Evolutionary conservation across 1,140 invertebrate genomes (phyloP), one percentile per base, ranked within the genome.

Genomic region (Cataglyphis hispanica): DNA sequence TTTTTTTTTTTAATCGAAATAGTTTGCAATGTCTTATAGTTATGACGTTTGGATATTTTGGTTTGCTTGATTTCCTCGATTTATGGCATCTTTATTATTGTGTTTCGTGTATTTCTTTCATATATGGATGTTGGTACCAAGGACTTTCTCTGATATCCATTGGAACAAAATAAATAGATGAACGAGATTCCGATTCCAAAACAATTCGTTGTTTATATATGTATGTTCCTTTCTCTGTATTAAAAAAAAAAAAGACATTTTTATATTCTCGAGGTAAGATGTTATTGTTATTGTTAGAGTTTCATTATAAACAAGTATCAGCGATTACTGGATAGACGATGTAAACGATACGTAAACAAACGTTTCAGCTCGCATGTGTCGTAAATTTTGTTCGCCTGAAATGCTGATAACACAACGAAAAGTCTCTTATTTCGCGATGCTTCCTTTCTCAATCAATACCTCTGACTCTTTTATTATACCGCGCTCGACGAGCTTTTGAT

Each of bases 281-380:
- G 81, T 58, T 81, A 81, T 80, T 76, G 46, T 74, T 69, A 63
- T 80, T 76, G 46, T 74, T 69, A 63, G 81, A 46, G 7, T 37
- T 22, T 16, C 66, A n/a, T 19, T 78, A 72, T 86, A 70, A 56
- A 69, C 13, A 61, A 87, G 87, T 90, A 89, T 87, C 74, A 86
- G 69, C 74, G 78, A 66, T 61, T 64, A 77, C 63, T 74, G 85
- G 70, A 86, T 86, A 69, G n/a, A 85, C 58, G 78, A 87, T 74
- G 85, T 64, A 37, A 84, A 84, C 78, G 84, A 80, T 70, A 83
- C 75, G 81, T 84, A 89, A 90, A 90, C 86, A 90, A 72, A 81
- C 75, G 78, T 34, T 25, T 86, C 72, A 78, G 60, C 61, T 88
- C 63, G 53, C 53, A 43, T 58, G 53, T 46, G 83, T 90, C 89